Evolutionary conservation across 2,113 vertebrate species (phyloP).

Genomic region (Colossoma macropomum): DNA sequence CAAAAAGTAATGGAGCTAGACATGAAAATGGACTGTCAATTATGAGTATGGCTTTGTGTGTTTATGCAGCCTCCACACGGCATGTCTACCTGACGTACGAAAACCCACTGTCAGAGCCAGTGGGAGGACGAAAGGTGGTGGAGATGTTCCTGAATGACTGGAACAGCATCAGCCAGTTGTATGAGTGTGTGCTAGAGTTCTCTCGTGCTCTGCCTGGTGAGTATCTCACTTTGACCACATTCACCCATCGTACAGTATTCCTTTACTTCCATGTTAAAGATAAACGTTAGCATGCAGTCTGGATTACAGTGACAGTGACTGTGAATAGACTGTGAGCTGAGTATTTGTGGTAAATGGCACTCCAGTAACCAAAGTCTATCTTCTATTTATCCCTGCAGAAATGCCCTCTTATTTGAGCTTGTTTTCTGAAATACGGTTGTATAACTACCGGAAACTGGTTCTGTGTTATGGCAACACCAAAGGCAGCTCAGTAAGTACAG

Average conservation of each 20-base stretch:
- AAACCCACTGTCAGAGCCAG: slow-evolving; percentile 94
- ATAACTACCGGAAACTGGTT: slow-evolving; percentile 97
- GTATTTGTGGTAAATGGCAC: not conserved
- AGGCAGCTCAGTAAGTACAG: slow-evolving; percentile 89
- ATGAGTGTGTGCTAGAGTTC: slow-evolving; percentile 96
- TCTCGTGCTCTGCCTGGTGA: slow-evolving; percentile 89
- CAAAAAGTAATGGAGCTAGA: not conserved
- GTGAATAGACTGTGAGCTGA: not conserved
- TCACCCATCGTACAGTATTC: not conserved
- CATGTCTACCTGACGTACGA: slow-evolving; percentile 97
- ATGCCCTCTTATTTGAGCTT: slow-evolving; percentile 91
- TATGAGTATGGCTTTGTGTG: slow-evolving; percentile 34
- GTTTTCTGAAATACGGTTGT: slow-evolving; percentile 96
- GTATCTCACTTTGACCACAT: not conserved
- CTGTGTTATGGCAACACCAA: slow-evolving; percentile 96
- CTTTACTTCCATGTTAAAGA: not conserved
- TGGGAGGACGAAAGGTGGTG: slow-evolving; percentile 95
- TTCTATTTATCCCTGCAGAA: slow-evolving; percentile 74
- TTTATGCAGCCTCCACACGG: slow-evolving; percentile 84
- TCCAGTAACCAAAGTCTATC: not conserved
- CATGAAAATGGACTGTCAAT: not conserved
- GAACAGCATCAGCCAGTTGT: slow-evolving; percentile 94
- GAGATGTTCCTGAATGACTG: slow-evolving; percentile 99
- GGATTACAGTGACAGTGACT: not conserved
- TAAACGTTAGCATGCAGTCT: not conserved